phyloP scores from a whole-genome alignment of 2,113 vertebrate species.

The Hippolais icterina region DNA sequence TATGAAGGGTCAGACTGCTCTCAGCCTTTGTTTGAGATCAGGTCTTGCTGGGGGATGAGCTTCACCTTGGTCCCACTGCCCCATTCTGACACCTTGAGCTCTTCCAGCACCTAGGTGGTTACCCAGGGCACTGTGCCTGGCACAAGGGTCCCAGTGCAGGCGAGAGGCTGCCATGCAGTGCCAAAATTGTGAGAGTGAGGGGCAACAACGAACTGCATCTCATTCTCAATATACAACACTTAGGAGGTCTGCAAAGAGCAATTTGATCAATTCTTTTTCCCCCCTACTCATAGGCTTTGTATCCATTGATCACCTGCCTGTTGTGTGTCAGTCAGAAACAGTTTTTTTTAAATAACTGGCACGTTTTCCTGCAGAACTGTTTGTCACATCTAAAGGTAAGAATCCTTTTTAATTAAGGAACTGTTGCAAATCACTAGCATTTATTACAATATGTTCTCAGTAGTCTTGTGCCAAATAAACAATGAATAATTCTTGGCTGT shows the following conservation, averaged over 20 bases:
- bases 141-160: rapidly evolving
- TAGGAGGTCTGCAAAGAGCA: not conserved
- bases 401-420: constrained; percentile 37
- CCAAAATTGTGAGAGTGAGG: not conserved
- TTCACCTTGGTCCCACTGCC: not conserved
- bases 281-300: constrained; percentile 84
- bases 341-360: constrained; percentile 99
- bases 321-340: constrained; percentile 99
- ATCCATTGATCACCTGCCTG: constrained; percentile 97
- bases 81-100: not conserved
- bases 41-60: not conserved
- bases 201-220: not conserved
- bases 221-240: not conserved
- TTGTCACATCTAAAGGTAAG: constrained; percentile 98
- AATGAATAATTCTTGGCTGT: not conserved
- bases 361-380: constrained; percentile 99
- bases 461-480: not conserved
- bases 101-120: not conserved
- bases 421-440: not conserved
- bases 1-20: not conserved
- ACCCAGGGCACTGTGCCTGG: not conserved
- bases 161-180: not conserved
- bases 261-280: constrained; percentile 65
- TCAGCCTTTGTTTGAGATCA: not conserved
- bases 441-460: not conserved